phyloP scores from a whole-genome alignment of 2,113 vertebrate genomes.

The Todiramphus saurophagus region DNA sequence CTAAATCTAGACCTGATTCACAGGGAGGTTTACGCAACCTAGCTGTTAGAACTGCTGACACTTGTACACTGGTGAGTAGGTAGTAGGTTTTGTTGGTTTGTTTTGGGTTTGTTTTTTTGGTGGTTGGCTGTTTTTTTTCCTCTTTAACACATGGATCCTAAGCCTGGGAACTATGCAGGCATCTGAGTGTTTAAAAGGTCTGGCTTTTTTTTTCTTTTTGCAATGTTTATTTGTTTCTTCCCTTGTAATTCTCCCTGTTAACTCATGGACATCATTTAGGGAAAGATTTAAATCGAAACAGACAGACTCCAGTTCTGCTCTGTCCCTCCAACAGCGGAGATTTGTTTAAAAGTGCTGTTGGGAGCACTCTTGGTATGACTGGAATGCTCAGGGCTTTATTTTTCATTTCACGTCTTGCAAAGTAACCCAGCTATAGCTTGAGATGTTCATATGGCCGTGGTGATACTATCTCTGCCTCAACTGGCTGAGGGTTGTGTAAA shows the following conservation, averaged over 20 bases:
- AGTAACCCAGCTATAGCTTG: neutral
- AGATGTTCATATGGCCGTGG: neutral
- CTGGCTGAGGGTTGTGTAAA: neutral
- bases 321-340: conserved; percentile 2
- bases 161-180: conserved; percentile 46
- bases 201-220: conserved; percentile 52
- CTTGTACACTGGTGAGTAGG: neutral
- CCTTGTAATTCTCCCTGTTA: conserved; percentile 46
- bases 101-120: neutral
- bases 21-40: neutral
- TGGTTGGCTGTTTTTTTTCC: neutral
- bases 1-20: neutral
- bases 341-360: conserved; percentile 53
- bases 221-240: conserved; percentile 70
- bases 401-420: neutral
- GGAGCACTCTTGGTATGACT: conserved; percentile 55
- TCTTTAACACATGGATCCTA: neutral
- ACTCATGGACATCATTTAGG: conserved; percentile 57
- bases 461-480: neutral
- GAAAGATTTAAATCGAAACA: conserved; percentile 56
- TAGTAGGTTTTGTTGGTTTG: too few species aligned
- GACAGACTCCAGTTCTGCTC: conserved; percentile 60
- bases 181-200: conserved; percentile 34
- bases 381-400: conserved; percentile 66
- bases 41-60: neutral